Conservation (phyloP, 2,113 vertebrate genomes). For the Sylvilagus bachmani region DNA sequence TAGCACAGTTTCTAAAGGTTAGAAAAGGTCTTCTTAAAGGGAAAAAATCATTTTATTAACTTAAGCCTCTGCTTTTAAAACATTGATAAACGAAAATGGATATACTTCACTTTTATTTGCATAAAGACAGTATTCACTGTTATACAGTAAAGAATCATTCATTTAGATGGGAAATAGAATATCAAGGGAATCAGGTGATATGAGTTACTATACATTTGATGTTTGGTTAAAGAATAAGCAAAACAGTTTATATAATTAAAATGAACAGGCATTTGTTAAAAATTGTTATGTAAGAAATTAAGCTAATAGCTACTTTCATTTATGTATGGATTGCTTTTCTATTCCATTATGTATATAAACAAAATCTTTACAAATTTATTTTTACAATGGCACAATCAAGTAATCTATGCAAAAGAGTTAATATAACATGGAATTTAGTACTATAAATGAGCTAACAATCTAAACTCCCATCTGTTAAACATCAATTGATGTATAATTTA, state of each 20-base stretch:
- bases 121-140: not conserved
- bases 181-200: not conserved
- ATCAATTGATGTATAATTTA: not conserved
- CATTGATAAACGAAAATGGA: conserved; percentile 48
- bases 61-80: conserved; percentile 51
- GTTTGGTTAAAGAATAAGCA: not conserved
- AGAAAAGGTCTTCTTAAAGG: conserved; percentile 41
- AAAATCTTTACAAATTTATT: not conserved
- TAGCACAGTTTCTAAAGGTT: conserved; percentile 56
- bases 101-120: conserved; percentile 48
- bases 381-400: not conserved
- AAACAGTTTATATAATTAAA: not conserved
- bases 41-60: conserved; percentile 43
- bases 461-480: not conserved
- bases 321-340: conserved; percentile 27
- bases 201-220: not conserved
- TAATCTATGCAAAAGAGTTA: conserved; percentile 10
- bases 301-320: conserved; percentile 21
- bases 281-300: conserved; percentile 39
- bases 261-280: not conserved
- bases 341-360: not conserved
- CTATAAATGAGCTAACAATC: not conserved
- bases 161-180: not conserved
- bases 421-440: not conserved
- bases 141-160: not conserved